Evolutionary conservation across 2,888 invertebrate species (phyloP).

Genomic region (Orchestes rusci): DNA sequence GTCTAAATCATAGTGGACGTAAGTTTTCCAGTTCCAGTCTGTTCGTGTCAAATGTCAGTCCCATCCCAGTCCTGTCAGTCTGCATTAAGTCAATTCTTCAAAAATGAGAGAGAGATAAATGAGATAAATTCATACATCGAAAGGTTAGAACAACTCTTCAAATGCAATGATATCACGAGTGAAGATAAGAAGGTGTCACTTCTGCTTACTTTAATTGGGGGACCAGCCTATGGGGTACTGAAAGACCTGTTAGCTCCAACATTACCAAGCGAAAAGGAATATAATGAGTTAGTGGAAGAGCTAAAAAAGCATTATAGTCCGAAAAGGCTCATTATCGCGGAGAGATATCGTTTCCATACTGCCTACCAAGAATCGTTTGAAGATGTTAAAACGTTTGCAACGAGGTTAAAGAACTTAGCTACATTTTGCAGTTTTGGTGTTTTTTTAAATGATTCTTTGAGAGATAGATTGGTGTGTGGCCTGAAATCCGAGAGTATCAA

Average conservation of each 20-base stretch:
- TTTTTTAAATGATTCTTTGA: slow-evolving; percentile 27
- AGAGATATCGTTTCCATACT: slow-evolving; percentile 31
- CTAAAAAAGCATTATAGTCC: slow-evolving; percentile 25
- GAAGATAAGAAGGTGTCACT: too few relatives aligned
- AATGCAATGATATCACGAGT: too few relatives aligned
- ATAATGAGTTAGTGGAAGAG: slow-evolving; percentile 21
- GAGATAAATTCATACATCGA: too few relatives aligned
- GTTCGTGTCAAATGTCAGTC: too few relatives aligned
- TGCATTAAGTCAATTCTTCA: neutral
- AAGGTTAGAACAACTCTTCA: too few relatives aligned
- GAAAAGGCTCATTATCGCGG: slow-evolving; percentile 27
- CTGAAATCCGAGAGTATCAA: slow-evolving; percentile 20
- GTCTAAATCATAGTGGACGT: too few relatives aligned
- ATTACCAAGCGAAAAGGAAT: slow-evolving; percentile 20
- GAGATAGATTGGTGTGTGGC: slow-evolving; percentile 28
- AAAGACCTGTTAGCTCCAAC: too few relatives aligned
- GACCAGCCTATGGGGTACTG: too few relatives aligned
- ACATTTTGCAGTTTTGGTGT: slow-evolving; percentile 27
- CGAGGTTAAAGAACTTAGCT: slow-evolving; percentile 27
- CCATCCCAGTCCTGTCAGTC: too few relatives aligned
- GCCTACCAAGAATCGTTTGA: slow-evolving; percentile 25
- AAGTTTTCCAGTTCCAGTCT: too few relatives aligned
- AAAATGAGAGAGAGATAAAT: neutral
- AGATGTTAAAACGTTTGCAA: slow-evolving; percentile 21
- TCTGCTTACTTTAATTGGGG: too few relatives aligned